These are phyloP conservation scores for Chrysaora quinquecirrha DNA, from an alignment of 30 jellyfish, hydroid and myxozoan genomes.

Conservation along the genomic window DNA sequence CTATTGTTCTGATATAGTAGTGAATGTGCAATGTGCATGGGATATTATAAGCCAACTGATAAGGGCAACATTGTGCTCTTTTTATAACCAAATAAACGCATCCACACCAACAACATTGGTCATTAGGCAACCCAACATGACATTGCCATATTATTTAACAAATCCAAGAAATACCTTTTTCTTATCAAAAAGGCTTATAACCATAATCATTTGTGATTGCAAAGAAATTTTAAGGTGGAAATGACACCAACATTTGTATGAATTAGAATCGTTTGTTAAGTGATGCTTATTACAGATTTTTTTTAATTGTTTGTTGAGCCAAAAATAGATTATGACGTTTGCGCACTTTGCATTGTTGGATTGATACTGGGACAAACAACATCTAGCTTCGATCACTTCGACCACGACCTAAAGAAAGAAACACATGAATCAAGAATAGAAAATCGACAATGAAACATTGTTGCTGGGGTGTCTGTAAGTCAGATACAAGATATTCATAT, in stretches of 20 bases:
- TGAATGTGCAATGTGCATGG: neutral
- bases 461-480: constrained; percentile 54
- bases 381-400: too few species aligned
- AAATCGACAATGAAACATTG: constrained; percentile 50
- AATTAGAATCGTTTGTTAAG: too few species aligned
- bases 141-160: neutral
- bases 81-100: too few species aligned
- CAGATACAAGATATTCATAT: constrained; percentile 47
- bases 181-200: too few species aligned
- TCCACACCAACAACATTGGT: too few species aligned
- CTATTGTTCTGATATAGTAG: neutral
- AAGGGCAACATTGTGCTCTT: too few species aligned
- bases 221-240: too few species aligned
- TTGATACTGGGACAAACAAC: constrained; percentile 14
- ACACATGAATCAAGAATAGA: constrained; percentile 1
- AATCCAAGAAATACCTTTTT: neutral
- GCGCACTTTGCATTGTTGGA: constrained; percentile 32
- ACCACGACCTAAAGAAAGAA: neutral
- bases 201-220: too few species aligned
- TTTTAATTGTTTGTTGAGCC: too few species aligned
- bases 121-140: neutral
- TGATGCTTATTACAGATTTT: too few species aligned
- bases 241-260: too few species aligned
- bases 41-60: neutral
- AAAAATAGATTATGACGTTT: neutral